Base-by-base conservation (phyloP, 1,140 invertebrate genomes). In the Chionoecetes opilio region DNA sequence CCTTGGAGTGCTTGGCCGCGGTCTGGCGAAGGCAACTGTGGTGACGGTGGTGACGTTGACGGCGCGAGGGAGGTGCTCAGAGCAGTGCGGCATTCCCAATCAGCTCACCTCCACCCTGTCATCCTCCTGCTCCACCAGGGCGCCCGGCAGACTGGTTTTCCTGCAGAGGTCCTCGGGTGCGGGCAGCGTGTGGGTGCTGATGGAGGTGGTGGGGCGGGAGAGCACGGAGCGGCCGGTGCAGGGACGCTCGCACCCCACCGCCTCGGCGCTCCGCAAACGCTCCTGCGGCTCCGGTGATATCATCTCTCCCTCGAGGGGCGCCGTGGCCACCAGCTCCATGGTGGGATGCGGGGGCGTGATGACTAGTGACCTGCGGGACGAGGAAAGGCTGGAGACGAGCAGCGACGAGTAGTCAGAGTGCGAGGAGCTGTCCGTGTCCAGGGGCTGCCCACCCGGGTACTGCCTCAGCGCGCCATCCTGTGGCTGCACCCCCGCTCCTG, bases 121-220 rank as follows among this genome's bases (percentile, higher is more conserved):
- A 0, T 85, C 94, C 11, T 95, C 94, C 0, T 32, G 26, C 31
- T 95, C 94, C 38, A 91, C 9, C 9, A 95, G 29, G 9, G 89
- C 75, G 14, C 94, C 94, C 21, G 94, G 94, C 6, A 95, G 38
- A 84, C 94, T 95, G 29, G 94, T 91, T 38, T 95, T 95, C 38
- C 94, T 91, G 32, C 31, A 34, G 9, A 95, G 11, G 3, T 95
- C 82, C 2, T 37, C 14, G 0, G 94, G 89, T 17, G 90, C 38
- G n/a, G 94, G 37, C 11, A 95, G 38, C 3, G 94, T 84, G 6
- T 90, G 53, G 31, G 94, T 91, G 82, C 94, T 92, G 37, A 95
- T 95, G 37, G 94, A 95, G 35, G 94, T 95, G 6, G 94, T 92
- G 82, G 94, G 94, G 17, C 94, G 88, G 41, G 94, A 92, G 5